Base-by-base conservation (phyloP, 2,888 invertebrate genomes). In the Gandaritis pyraliata region DNA sequence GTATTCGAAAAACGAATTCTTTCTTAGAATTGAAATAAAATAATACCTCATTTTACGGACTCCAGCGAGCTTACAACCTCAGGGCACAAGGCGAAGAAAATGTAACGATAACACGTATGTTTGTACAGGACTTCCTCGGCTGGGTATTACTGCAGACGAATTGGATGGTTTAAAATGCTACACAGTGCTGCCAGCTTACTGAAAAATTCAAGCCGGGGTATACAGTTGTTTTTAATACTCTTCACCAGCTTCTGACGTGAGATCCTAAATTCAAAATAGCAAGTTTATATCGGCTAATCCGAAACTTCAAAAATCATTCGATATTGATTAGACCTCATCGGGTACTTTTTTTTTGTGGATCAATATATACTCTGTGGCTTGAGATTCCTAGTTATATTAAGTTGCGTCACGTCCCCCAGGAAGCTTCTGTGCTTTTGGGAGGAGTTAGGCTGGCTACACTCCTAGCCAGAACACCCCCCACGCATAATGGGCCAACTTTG, bases 51-150 rank as follows among this genome's bases (percentile, higher is more conserved):
- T 10, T 33, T 30, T 16, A 43, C 30, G 49, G 47, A 51, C 15
- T 51, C 49, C 23, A 51, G 50, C 13, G 41, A 56, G 23, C 30
- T 46, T 16, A 3, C 48, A 29, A 41, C 48, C 57, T 36, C 38
- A n/a, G 29, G 63, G 54, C 39, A 39, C n/a, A 10, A 53, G 23
- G 46, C 46, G 50, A 57, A 61, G 61, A 66, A 65, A 69, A 69
- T 69, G 48, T 54, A 61, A 66, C 33, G 38, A 66, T 55, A 69
- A 69, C 55, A 66, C 43, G 39, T 48, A 55, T 52, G 59, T 61
- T 63, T 58, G 16, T 53, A 18, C 52, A 61, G 47, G 58, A 38
- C 48, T 47, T 33, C 36, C 58, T 43, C 30, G 41, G 15, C 30
- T 15, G 16, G 12, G 43, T 45, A 38, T 53, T 53, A 54, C 43